Evolutionary conservation across 1,140 invertebrate genomes (phyloP).

Genomic region (Hetaerina americana): DNA sequence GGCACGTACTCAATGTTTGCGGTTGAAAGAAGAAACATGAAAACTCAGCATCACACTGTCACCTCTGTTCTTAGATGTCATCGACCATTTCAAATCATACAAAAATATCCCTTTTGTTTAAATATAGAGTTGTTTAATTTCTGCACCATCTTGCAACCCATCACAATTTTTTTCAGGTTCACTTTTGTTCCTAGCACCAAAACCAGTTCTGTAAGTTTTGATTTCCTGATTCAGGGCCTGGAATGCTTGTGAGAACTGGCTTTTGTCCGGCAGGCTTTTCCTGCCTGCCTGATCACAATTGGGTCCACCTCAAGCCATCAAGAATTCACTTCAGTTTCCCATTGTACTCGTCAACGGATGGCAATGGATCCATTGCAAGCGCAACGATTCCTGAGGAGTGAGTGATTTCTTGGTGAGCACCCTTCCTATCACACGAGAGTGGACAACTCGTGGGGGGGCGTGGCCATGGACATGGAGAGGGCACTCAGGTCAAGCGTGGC

Average conservation of each 20-base stretch:
- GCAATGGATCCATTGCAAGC: neutral
- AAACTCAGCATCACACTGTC: too few relatives aligned
- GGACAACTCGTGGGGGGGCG: constrained; percentile 51
- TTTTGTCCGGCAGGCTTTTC: neutral
- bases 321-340: neutral
- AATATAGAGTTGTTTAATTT: too few relatives aligned
- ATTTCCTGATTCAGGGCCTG: too few relatives aligned
- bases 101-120: too few relatives aligned
- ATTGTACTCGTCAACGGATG: neutral
- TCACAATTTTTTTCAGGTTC: too few relatives aligned
- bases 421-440: constrained; percentile 38
- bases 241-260: neutral
- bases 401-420: neutral
- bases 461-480: constrained; percentile 37
- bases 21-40: too few relatives aligned
- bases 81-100: too few relatives aligned
- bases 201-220: too few relatives aligned
- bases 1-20: too few relatives aligned
- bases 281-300: neutral
- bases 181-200: too few relatives aligned
- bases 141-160: too few relatives aligned
- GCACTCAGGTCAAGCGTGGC: constrained; percentile 51
- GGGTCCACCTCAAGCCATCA: neutral
- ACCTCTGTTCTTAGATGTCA: too few relatives aligned
- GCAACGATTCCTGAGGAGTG: neutral